Conservation (phyloP, 2,888 invertebrate species). For the Cremastinae sp. region DNA sequence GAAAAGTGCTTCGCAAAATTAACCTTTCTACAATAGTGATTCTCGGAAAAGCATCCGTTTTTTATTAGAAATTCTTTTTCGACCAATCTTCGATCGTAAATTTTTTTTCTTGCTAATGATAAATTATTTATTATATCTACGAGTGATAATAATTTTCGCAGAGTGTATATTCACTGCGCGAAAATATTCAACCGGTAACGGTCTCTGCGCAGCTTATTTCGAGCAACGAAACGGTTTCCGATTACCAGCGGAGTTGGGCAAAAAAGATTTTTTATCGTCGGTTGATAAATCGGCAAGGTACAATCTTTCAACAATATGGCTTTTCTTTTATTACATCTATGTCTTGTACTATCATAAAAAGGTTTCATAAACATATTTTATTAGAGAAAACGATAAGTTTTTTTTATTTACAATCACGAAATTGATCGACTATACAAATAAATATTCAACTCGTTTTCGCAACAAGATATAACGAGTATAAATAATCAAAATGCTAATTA, state of each 20-base stretch:
- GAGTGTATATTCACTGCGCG: conserved; percentile 28
- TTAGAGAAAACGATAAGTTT: neutral
- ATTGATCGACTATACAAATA: conserved; percentile 4
- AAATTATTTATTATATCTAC: conserved; percentile 11
- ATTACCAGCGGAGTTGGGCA: conserved; percentile 41
- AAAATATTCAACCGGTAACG: conserved; percentile 13
- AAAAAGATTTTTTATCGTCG: neutral
- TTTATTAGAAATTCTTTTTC: conserved; percentile 17
- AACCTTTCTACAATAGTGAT: too few relatives aligned
- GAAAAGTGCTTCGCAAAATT: too few relatives aligned
- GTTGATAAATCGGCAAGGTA: neutral
- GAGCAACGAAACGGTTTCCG: neutral
- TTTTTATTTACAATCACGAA: conserved; percentile 21
- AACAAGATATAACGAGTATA: conserved; percentile 1
- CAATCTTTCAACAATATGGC: neutral
- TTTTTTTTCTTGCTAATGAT: conserved; percentile 19
- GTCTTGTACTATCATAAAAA: neutral
- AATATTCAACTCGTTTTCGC: conserved; percentile 18
- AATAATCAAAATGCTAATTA: neutral
- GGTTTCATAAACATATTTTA: conserved; percentile 1
- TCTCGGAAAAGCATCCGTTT: neutral
- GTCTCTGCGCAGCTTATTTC: neutral
- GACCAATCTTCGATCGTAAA: conserved; percentile 16
- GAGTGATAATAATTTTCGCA: conserved; percentile 19
- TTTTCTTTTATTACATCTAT: too few relatives aligned